Base-by-base conservation (phyloP, 1,140 invertebrate species). In the Drosophila insularis region DNA sequence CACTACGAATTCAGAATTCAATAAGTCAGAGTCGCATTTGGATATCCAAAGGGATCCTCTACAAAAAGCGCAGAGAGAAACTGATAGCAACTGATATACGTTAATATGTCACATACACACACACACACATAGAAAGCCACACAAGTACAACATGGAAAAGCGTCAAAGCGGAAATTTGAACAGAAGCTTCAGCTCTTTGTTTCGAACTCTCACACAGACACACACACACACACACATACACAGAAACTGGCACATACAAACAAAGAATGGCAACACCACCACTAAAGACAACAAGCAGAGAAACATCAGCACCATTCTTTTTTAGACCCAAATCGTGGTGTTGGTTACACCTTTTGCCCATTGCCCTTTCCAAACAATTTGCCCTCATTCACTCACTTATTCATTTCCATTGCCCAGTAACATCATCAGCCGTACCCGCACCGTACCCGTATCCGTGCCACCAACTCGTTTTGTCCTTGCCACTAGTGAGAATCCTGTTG, bases 401-500 rank as follows among this genome's bases (percentile, higher is more conserved):
- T 79, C 70, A 80, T 75, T 80, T 68, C 23, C 46, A 68, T 59
- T 31, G 69, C 39, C 13, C n/a, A 40, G 40, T 70, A 50, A 50
- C 55, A 40, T 71, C 54, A 61, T 39, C 71, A 46, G 67, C 63
- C 27, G 4, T 27, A 27, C 27, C 27, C 27, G 27, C 27, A 27
- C 27, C 27, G 27, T 5, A 27, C 27, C 6, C 5, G 27, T 27
- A 27, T 27, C 27, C 27, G 27, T 27, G 27, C 27, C 27, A 27
- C 35, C 35, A 13, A 37, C 53, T 50, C 74, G 55, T 68, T 75
- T 75, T 75, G 73, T 74, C 63, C 62, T 80, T 80, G 61, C 67
- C 63, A 69, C 63, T 50, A 19, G 71, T 68, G 68, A n/a, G 71
- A 68, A 68, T 75, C 73, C 72, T 67, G 63, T 74, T 80, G 78